Evolutionary conservation across 2,797 vertebrate species (phyloP).

Genomic region (Iguana delicatissima): DNA sequence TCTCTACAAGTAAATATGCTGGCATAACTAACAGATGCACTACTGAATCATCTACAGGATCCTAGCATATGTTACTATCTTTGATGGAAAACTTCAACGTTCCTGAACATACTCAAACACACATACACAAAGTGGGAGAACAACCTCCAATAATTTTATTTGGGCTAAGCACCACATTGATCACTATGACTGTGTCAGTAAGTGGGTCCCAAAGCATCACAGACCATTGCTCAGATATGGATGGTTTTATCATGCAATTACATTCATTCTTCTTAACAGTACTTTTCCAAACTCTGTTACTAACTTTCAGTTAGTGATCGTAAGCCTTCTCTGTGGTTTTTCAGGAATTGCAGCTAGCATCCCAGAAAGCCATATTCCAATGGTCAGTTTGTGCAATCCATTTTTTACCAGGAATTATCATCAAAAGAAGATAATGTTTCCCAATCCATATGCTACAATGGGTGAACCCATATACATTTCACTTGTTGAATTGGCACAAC

Average conservation of each 20-base stretch:
- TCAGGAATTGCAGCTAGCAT: not conserved
- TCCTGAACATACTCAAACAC: not conserved
- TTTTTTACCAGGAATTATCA: not conserved
- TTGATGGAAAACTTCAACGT: not conserved
- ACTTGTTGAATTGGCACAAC: not conserved
- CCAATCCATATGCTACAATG: not conserved
- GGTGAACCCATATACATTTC: not conserved
- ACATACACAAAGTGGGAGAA: not conserved
- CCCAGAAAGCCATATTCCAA: not conserved
- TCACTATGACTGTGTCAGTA: not conserved
- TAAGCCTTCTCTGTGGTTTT: not conserved
- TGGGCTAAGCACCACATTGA: not conserved
- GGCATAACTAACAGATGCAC: too few species aligned
- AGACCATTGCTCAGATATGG: not conserved
- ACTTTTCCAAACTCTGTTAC: not conserved
- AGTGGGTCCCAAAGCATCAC: not conserved
- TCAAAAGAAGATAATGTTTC: not conserved
- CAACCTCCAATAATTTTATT: not conserved
- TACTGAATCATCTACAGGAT: too few species aligned
- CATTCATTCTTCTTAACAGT: not conserved
- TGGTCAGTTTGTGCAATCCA: not conserved
- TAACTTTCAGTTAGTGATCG: too few species aligned
- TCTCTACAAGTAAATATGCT: too few species aligned
- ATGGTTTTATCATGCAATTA: not conserved
- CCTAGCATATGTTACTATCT: too few species aligned